Conservation (phyloP, 2,797 vertebrate genomes). For the Babyrousa celebensis region DNA sequence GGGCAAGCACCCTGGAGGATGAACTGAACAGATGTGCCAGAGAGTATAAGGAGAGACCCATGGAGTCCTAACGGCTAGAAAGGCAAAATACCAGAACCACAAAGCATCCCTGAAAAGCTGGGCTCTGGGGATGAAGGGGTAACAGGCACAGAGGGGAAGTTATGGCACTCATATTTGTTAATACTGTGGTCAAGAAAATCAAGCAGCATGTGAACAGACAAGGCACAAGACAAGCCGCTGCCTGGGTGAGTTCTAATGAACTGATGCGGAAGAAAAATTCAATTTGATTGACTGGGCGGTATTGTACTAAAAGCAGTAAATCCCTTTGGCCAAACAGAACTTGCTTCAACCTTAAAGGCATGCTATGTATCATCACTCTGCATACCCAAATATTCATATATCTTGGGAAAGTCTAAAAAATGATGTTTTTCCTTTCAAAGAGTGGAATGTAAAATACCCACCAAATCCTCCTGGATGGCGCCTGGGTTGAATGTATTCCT, state of each 20-base stretch:
- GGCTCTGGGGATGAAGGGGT: too few relatives aligned
- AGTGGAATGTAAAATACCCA: slow-evolving; percentile 84
- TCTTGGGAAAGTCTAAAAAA: slow-evolving; percentile 78
- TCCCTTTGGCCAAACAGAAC: slow-evolving; percentile 63
- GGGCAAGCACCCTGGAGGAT: neutral
- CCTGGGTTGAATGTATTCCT: slow-evolving; percentile 78
- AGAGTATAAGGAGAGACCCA: neutral
- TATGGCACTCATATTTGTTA: neutral
- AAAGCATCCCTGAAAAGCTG: neutral
- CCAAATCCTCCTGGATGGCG: slow-evolving; percentile 75
- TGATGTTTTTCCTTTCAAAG: slow-evolving; percentile 77
- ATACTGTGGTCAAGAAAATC: neutral
- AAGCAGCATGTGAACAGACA: neutral
- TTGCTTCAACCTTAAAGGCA: slow-evolving; percentile 54
- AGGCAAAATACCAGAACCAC: neutral
- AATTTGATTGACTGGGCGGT: slow-evolving; percentile 63
- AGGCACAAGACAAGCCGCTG: slow-evolving; percentile 49
- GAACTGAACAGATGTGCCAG: neutral
- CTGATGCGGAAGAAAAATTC: slow-evolving; percentile 69
- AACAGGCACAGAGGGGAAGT: neutral
- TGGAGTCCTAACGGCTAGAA: neutral
- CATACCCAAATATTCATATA: slow-evolving; percentile 74
- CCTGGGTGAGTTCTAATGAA: slow-evolving; percentile 3
- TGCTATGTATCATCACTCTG: slow-evolving; percentile 52
- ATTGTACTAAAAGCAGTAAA: slow-evolving; percentile 71